Percentiles rank a stretch among this genome's conserved stretches.
Evolutionary conservation across 2,888 invertebrate species (phyloP).

Genomic region (Monopis laevigella): DNA sequence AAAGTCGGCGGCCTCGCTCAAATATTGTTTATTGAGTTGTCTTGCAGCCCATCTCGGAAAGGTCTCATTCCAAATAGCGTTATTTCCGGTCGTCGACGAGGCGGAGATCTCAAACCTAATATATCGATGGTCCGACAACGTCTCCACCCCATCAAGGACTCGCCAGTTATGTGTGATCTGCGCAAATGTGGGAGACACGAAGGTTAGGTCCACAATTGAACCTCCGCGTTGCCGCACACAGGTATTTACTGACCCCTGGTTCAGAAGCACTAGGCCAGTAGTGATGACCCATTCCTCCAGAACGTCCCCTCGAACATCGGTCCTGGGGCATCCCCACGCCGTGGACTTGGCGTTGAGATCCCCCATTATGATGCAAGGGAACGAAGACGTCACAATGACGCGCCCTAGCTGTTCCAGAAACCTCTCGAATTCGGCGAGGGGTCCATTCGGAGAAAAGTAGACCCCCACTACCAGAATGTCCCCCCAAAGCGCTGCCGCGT

Average conservation of each 20-base stretch:
- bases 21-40: constrained; percentile 10
- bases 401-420: constrained; percentile 14
- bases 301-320: constrained; percentile 15
- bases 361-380: constrained; percentile 11
- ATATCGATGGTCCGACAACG: constrained; percentile 18
- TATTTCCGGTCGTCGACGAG: too few species aligned
- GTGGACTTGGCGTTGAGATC: constrained; percentile 18
- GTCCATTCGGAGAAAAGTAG: constrained; percentile 21
- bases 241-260: constrained; percentile 19
- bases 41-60: constrained; percentile 16
- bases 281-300: constrained; percentile 18
- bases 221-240: constrained; percentile 20
- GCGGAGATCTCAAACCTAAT: constrained; percentile 3
- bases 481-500: constrained; percentile 9
- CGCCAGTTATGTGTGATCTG: constrained; percentile 14
- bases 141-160: constrained; percentile 16
- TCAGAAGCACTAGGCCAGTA: constrained; percentile 14
- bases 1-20: constrained; percentile 17
- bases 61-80: too few species aligned
- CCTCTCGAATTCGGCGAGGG: constrained; percentile 19
- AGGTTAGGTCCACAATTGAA: constrained; percentile 20
- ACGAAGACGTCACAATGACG: constrained; percentile 4
- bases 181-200: constrained; percentile 14
- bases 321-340: constrained; percentile 12
- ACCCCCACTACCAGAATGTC: constrained; percentile 15